Evolutionary conservation across 2,888 invertebrate genomes (phyloP).

Genomic region (Dynastes maya): DNA sequence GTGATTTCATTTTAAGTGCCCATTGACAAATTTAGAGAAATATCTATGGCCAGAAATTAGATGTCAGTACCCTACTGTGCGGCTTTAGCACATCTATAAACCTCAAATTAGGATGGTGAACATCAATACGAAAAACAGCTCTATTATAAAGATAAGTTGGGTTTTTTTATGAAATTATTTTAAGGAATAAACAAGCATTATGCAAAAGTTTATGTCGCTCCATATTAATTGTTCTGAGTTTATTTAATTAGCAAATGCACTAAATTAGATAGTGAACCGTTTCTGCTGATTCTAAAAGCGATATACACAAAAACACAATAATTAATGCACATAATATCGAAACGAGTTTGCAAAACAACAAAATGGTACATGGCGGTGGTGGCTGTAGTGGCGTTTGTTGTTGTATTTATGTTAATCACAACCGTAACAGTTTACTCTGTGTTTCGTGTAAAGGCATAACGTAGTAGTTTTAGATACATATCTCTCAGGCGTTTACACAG

Average conservation of each 20-base stretch:
- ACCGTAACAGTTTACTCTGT: slow-evolving; percentile 37
- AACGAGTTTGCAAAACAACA: slow-evolving; percentile 18
- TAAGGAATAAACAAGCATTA: neutral
- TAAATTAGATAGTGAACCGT: neutral
- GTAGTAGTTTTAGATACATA: slow-evolving; percentile 42
- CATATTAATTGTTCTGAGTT: neutral
- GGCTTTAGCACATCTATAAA: too few relatives aligned
- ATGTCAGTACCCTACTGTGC: too few relatives aligned
- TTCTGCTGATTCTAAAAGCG: neutral
- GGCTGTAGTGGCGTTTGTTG: slow-evolving; percentile 17
- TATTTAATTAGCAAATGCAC: neutral
- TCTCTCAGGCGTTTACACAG: slow-evolving; percentile 41
- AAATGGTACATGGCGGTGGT: neutral
- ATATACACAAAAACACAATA: neutral
- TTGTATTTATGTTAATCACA: slow-evolving; percentile 48
- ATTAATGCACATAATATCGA: neutral
- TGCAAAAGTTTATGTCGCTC: neutral
- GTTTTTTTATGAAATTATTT: too few relatives aligned
- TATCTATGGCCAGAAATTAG: too few relatives aligned
- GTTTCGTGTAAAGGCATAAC: neutral
- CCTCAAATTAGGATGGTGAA: too few relatives aligned
- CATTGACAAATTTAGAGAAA: too few relatives aligned
- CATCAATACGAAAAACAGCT: too few relatives aligned
- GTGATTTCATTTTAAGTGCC: too few relatives aligned
- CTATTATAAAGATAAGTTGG: too few relatives aligned